Base-by-base conservation (phyloP, 2,888 invertebrate species). In the Aphodius granarius region DNA sequence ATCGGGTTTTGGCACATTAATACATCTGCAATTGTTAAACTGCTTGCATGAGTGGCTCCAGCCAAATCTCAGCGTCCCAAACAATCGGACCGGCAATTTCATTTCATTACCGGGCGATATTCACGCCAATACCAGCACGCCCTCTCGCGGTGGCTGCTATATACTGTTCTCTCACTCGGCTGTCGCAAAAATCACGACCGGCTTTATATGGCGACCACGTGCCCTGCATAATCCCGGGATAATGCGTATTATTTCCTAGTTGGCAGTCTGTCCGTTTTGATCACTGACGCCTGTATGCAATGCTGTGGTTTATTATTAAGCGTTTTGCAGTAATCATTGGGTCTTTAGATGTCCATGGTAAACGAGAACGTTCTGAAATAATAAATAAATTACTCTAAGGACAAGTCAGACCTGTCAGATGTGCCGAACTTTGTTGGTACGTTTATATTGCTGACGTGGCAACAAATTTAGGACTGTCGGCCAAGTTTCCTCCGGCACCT, bases 1-100 rank as follows among this genome's bases (percentile, higher is more conserved):
- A 68, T 68, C 21, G 20, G n/a, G n/a, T 22, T 20, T 22, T 20
- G 13, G 68, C n/a, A 16, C 21, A 68, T 68, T 68, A 68, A 68
- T 68, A 68, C 68, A 20, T 68, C 21, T 6, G 68, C n/a, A 68
- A 68, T 68, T 68, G 68, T 68, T 68, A 20, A 22, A 20, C n/a
- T 2, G 13, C 15, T 19, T n/a, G 22, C 68, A 68, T 43, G 43
- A 43, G 9, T 3, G 43, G 13, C 43, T 43, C 1, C 43, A 43
- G 43, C 43, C 2, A 43, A 43, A 43, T 43, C 43, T 43, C 43
- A 43, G 13, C 43, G 43, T n/a, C 43, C 43, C 43, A 9, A 43
- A 43, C 43, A 43, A 43, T 43, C 43, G 43, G 2, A 43, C 43
- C 43, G 43, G 9, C 43, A 6, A 9, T 43, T 43, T 43, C 43